Evolutionary conservation across 2,888 invertebrate species (phyloP).

Genomic region (Drosophila fungiperda): DNA sequence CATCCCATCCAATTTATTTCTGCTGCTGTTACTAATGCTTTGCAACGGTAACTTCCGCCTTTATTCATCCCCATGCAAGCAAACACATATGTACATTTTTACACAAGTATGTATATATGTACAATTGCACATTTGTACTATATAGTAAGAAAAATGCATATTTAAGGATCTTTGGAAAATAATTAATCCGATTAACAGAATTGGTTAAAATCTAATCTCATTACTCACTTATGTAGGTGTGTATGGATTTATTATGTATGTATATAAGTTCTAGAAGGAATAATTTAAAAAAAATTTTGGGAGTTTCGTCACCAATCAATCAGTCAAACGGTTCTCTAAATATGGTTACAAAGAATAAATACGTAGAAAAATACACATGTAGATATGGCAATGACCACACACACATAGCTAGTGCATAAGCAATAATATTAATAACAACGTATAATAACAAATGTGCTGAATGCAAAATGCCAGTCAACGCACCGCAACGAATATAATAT

Average conservation of each 20-base stretch:
- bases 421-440: slow-evolving; percentile 14
- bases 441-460: slow-evolving; percentile 18
- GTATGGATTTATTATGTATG: background rate
- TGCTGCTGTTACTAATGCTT: background rate
- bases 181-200: background rate
- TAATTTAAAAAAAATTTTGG: background rate
- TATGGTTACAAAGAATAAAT: background rate
- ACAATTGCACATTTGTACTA: background rate
- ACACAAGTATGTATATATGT: background rate
- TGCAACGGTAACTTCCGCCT: background rate
- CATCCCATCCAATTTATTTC: slow-evolving; percentile 14
- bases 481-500: slow-evolving; percentile 14
- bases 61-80: background rate
- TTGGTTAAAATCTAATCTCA: background rate
- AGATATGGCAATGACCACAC: background rate
- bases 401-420: background rate
- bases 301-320: background rate
- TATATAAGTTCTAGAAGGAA: background rate
- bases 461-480: slow-evolving; percentile 45
- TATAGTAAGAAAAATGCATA: background rate
- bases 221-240: background rate
- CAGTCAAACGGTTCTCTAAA: background rate
- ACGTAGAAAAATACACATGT: background rate
- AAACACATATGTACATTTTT: background rate
- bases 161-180: background rate